Base-by-base conservation (phyloP, 1,140 invertebrate species). In the Drosophila kanapiae region DNA sequence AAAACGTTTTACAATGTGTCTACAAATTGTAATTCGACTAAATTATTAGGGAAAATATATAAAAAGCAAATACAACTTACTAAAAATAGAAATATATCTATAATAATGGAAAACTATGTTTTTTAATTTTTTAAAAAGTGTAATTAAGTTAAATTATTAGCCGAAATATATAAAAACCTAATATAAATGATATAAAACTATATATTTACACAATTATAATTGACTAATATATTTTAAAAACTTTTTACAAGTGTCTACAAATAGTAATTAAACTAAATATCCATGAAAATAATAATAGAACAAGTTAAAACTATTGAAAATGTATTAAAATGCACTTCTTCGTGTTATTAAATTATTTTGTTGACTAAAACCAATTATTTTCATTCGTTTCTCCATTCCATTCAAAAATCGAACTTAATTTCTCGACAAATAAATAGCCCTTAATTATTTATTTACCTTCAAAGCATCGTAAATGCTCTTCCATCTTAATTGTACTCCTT, bases 361-460 rank as follows among this genome's bases (percentile, higher is more conserved):
- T 42, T 42, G n/a, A n/a, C n/a, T n/a, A n/a, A n/a, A n/a, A n/a
- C n/a, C n/a, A 42, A 16, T 18, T 4, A 16, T 9, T 43, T 43
- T 43, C 9, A 16, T 43, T 10, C 16, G 5, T 43, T 16, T 7
- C 11, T 14, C 11, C 1, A 48, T 2, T 3, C 6, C 11, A 13
- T 59, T 31, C 2, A 45, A 16, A 29, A 8, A 2, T 13, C 10
- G 11, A 13, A 13, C 23, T 5, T 6, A 42, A 58, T 16, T 43
- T 16, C 14, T 29, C n/a, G 7, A 23, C n/a, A 60, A 23, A 47
- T 31, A 33, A 33, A 33, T 23, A 35, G 9, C 9, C 5, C 10
- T 31, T 18, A n/a, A 4, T 14, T 11, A 35, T 8, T 51, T 64
- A 42, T 42, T 69, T 69, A 18, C 9, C 11, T 38, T 67, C 10